Conservation (phyloP, 2,113 vertebrate species). For the Stegostoma tigrinum region DNA sequence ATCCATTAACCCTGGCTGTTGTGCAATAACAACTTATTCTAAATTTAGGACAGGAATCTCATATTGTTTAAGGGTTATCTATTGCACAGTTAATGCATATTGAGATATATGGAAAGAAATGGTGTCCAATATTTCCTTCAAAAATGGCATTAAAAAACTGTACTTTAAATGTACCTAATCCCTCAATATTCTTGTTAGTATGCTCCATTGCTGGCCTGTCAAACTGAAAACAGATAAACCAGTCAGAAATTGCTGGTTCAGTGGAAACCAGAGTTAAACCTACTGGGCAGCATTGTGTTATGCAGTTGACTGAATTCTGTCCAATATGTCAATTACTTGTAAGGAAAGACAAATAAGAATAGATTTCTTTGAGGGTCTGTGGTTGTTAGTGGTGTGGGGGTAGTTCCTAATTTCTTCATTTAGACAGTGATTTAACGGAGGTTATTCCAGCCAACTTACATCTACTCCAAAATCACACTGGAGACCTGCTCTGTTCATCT, state of each 20-base stretch:
- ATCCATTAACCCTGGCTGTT: neutral
- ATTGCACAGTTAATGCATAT: neutral
- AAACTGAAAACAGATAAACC: neutral
- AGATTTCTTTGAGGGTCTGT: neutral
- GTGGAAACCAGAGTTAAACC: neutral
- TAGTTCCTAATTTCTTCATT: neutral
- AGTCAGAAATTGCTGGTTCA: neutral
- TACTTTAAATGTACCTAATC: neutral
- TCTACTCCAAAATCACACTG: neutral
- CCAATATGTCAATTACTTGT: neutral
- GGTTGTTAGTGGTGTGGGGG: neutral
- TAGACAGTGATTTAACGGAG: neutral
- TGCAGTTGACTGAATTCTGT: neutral
- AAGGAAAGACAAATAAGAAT: neutral
- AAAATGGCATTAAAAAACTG: neutral
- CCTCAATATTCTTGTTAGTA: neutral
- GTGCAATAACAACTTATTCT: neutral
- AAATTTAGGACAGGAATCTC: neutral
- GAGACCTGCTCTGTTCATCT: neutral
- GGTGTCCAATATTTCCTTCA: neutral
- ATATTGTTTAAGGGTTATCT: neutral
- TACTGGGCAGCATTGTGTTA: neutral
- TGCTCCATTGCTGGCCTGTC: neutral
- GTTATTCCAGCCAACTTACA: neutral
- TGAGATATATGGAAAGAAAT: neutral